Conservation (phyloP, 2,888 invertebrate genomes). For the Athalia rosae region DNA sequence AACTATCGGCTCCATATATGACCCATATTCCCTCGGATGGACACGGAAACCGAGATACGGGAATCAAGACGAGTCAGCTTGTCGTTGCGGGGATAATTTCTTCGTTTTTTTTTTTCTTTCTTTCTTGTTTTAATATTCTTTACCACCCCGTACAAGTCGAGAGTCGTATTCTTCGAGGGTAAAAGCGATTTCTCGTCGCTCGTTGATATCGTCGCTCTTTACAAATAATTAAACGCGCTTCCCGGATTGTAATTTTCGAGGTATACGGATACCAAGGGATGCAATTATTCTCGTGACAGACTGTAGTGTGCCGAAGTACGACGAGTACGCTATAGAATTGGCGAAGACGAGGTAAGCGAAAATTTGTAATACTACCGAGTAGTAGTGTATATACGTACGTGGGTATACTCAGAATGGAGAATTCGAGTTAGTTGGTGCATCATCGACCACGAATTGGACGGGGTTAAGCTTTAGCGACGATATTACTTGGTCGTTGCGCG, state of each 20-base stretch:
- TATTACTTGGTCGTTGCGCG: slow-evolving; percentile 36
- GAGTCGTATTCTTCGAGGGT: neutral
- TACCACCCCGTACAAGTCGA: neutral
- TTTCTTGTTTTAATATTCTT: too few relatives aligned
- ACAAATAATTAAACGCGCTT: neutral
- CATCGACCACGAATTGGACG: slow-evolving; percentile 39
- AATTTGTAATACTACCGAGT: neutral
- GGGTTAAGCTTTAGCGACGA: slow-evolving; percentile 27
- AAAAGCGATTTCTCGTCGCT: too few relatives aligned
- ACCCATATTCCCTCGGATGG: slow-evolving; percentile 60
- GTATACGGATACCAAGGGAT: too few relatives aligned
- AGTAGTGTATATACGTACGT: too few relatives aligned
- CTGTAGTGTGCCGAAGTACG: too few relatives aligned
- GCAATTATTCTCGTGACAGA: too few relatives aligned
- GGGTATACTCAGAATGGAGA: neutral
- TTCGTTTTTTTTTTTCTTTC: neutral
- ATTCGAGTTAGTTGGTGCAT: slow-evolving; percentile 28
- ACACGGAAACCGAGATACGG: slow-evolving; percentile 51
- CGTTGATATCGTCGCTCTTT: too few relatives aligned
- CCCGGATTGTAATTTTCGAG: too few relatives aligned
- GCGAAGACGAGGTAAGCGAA: neutral
- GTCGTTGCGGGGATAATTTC: slow-evolving; percentile 23
- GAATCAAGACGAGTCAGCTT: slow-evolving; percentile 30
- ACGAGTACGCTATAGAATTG: neutral
- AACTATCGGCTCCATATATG: slow-evolving; percentile 61